Conservation (phyloP, 2,113 vertebrate genomes). For the Lepisosteus oculatus region DNA sequence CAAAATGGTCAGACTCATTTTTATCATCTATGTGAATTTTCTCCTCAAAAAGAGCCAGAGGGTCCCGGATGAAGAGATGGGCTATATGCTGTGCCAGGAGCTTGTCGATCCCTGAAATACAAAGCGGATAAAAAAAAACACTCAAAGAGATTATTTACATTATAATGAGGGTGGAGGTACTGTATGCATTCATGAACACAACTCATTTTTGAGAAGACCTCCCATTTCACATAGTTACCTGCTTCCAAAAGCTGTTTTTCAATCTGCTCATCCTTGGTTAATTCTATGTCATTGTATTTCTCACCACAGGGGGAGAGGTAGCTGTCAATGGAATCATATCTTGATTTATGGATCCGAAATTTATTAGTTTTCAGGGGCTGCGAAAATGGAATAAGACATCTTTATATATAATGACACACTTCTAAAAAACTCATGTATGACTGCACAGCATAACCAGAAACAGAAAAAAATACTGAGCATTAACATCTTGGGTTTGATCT, state of each 20-base stretch:
- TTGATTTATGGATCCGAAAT: conserved; percentile 94
- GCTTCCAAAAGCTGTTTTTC: conserved; percentile 83
- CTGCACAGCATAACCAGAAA: not conserved
- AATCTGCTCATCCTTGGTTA: conserved; percentile 91
- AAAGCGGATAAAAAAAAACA: conserved; percentile 13
- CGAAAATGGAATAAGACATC: conserved; percentile 42
- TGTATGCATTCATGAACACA: too few species aligned
- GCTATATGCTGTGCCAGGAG: conserved; percentile 95
- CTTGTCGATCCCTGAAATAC: conserved; percentile 85
- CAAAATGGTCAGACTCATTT: conserved; percentile 97
- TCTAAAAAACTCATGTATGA: too few species aligned
- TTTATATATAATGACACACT: not conserved
- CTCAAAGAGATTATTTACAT: too few species aligned
- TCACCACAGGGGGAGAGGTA: conserved; percentile 93
- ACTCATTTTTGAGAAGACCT: too few species aligned
- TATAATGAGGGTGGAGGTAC: too few species aligned
- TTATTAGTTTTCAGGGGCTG: conserved; percentile 92
- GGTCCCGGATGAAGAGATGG: conserved; percentile 97
- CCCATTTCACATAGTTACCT: conserved; percentile 59
- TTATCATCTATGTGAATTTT: conserved; percentile 93
- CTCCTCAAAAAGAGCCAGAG: conserved; percentile 87
- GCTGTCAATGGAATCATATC: conserved; percentile 98
- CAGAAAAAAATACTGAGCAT: not conserved
- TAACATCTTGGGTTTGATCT: too few species aligned
- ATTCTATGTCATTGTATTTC: conserved; percentile 95